Conservation (phyloP, 1,140 invertebrate species). For the Drosophila bipectinata region DNA sequence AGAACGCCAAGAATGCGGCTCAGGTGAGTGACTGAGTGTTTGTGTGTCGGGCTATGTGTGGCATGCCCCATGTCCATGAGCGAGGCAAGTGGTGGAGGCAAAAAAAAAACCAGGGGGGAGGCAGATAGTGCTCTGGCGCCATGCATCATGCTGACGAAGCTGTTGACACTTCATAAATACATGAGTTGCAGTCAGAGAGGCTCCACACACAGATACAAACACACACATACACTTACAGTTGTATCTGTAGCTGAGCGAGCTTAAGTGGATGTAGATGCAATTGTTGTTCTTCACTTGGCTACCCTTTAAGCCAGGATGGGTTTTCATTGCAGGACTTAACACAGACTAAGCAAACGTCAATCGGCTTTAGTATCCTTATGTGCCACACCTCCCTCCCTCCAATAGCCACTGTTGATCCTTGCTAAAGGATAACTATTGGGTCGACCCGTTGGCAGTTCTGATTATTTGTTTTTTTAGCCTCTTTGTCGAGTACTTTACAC, state of each 20-base stretch:
- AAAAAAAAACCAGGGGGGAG: background rate
- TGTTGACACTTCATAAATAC: constrained; percentile 81
- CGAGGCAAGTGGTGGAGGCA: background rate
- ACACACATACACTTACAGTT: constrained; percentile 15
- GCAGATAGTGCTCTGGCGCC: constrained; percentile 52
- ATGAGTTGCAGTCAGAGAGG: constrained; percentile 69
- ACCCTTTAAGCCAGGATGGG: constrained; percentile 35
- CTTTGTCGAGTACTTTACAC: constrained; percentile 66
- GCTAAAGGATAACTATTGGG: constrained; percentile 24
- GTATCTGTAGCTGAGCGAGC: constrained; percentile 8
- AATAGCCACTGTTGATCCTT: background rate
- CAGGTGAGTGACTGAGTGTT: constrained; percentile 23
- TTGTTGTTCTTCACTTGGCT: constrained; percentile 62
- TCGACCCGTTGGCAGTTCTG: constrained; percentile 5
- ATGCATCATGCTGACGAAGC: constrained; percentile 76
- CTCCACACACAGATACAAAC: background rate
- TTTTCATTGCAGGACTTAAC: constrained; percentile 44
- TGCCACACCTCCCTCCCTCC: no score
- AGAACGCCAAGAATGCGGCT: constrained; percentile 29
- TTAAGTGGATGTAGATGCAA: constrained; percentile 43
- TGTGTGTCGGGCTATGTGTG: background rate
- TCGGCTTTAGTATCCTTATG: constrained; percentile 27
- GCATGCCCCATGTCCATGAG: background rate
- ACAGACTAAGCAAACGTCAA: constrained; percentile 45
- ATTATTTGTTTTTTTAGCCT: constrained; percentile 5